phyloP scores from a whole-genome alignment of 2,888 invertebrate genomes.

The Apotomis capreana region DNA sequence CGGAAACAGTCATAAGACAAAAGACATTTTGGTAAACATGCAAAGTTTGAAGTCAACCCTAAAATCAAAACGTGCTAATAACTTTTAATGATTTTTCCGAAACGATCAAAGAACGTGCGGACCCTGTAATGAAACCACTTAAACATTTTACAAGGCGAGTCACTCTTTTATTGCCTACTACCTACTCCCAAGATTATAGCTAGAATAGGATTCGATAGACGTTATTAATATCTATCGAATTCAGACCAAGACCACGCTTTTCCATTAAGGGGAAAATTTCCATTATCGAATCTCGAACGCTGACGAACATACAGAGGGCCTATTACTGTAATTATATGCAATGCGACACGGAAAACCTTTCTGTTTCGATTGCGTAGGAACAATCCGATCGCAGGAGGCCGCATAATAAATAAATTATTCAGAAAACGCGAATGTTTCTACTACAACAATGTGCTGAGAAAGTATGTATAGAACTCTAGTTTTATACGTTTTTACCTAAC shows the following conservation, averaged over 20 bases:
- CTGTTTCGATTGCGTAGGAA: slow-evolving; percentile 57
- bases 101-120: slow-evolving; percentile 26
- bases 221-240: slow-evolving; percentile 39
- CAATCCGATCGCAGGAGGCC: slow-evolving; percentile 53
- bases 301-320: slow-evolving; percentile 33
- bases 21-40: not conserved
- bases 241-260: slow-evolving; percentile 34
- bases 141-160: slow-evolving; percentile 25
- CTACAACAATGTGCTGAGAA: not conserved
- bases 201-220: slow-evolving; percentile 33
- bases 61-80: slow-evolving; percentile 1
- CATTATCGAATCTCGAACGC: slow-evolving; percentile 42
- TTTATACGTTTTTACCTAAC: too few relatives aligned
- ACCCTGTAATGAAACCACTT: slow-evolving; percentile 31
- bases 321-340: slow-evolving; percentile 62
- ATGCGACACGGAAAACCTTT: slow-evolving; percentile 70
- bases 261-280: slow-evolving; percentile 43
- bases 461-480: not conserved
- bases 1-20: too few relatives aligned
- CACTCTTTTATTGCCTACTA: slow-evolving; percentile 23
- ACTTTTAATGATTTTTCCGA: slow-evolving; percentile 31
- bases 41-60: not conserved
- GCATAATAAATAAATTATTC: slow-evolving; percentile 68
- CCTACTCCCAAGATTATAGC: slow-evolving; percentile 4
- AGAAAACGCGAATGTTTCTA: slow-evolving; percentile 44